These are phyloP conservation scores for Panorpa germanica DNA, from an alignment of 2,888 invertebrate species.

Conservation along the genomic window DNA sequence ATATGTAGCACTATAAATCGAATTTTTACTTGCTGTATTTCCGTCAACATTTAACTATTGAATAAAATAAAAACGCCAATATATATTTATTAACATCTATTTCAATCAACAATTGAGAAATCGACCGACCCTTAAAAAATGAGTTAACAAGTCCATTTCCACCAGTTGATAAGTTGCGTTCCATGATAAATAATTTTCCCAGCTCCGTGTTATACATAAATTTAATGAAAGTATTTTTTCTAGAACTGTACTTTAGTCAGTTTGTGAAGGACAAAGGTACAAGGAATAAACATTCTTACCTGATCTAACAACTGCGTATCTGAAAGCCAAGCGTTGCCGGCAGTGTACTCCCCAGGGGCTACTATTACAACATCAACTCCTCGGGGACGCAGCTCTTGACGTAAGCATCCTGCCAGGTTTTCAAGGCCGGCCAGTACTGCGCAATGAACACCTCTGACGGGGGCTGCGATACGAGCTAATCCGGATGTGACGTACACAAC, in stretches of 20 bases:
- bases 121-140: too few species aligned
- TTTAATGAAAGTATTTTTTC: not conserved
- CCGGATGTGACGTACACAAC: slow-evolving; percentile 66
- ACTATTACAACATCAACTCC: slow-evolving; percentile 71
- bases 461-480: slow-evolving; percentile 59
- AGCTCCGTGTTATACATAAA: too few species aligned
- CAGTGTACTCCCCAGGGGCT: slow-evolving; percentile 69
- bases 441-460: slow-evolving; percentile 66
- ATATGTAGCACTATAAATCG: too few species aligned
- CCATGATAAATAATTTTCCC: too few species aligned
- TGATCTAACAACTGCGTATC: slow-evolving; percentile 45
- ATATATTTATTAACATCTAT: too few species aligned
- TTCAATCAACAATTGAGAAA: too few species aligned
- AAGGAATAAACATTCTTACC: too few species aligned
- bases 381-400: slow-evolving; percentile 59
- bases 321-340: slow-evolving; percentile 59
- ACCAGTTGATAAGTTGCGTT: too few species aligned
- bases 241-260: not conserved
- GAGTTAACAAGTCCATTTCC: too few species aligned
- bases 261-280: slow-evolving; percentile 10
- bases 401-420: slow-evolving; percentile 58
- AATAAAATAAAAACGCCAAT: too few species aligned
- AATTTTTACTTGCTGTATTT: too few species aligned
- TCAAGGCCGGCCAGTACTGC: slow-evolving; percentile 62
- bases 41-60: too few species aligned